Base-by-base conservation (phyloP, 64 coral and sea anemone species). In the Catalaphyllia jardinei region DNA sequence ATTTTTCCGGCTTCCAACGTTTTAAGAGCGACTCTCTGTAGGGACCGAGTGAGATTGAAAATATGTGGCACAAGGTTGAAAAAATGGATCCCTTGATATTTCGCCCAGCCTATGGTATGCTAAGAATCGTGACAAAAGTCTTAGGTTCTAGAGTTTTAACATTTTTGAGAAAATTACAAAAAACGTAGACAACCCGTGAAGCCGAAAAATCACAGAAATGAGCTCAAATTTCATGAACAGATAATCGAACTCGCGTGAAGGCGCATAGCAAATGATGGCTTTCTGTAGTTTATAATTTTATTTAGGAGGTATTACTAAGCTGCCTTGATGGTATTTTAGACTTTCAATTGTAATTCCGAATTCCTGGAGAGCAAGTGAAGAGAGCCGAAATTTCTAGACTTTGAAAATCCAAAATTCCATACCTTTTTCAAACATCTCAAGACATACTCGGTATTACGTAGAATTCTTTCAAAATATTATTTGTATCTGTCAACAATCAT, bases 371-470 rank as follows among this genome's bases (percentile, higher is more conserved):
- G 4, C 42, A 46, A 46, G 42, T 6, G 42, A 46, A 46, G 42
- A 46, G 42, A 46, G 6, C 78, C 13, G 54, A 80, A 80, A 80
- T 80, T 62, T 80, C 78, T 61, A 33, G 78, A 80, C 78, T 80
- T 33, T 80, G 78, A 80, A 80, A 63, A 80, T 80, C 78, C 62
- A 80, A 80, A 80, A 80, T 80, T 80, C 78, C 78, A 80, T 35
- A 79, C 76, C 20, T 51, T 79, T 79, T 79, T 79, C 76, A 79
- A 79, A 79, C 76, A 79, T 79, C 76, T 79, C 46, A 79, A 79
- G 67, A 83, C 79, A 83, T 83, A 83, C 79, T 83, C 30, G 79
- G 79, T 83, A 83, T 83, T 83, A 83, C 38, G 79, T 83, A 65
- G 60, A 65, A 83, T 83, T 83, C 79, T 83, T 67, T 83, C 60